Evolutionary conservation across 2,888 invertebrate species (phyloP), one percentile per base, ranked within the genome.

Genomic region (Hybos culiciformis): DNA sequence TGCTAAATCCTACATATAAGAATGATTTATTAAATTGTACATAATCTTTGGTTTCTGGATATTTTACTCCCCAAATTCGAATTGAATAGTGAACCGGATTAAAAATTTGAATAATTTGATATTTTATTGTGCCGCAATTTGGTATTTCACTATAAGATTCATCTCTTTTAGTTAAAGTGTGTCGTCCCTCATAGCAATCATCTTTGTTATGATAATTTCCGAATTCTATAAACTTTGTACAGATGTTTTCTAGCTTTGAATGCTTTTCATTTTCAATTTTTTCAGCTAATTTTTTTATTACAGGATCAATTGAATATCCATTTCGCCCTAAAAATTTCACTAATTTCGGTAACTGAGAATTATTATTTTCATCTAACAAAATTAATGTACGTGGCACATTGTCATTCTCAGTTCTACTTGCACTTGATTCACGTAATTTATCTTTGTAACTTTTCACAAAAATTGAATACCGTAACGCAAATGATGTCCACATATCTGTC

Each of bases 401-500:
- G 3, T 26, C 4, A 4, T 26, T 29, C n/a, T 29, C 5, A 3
- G n/a, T 29, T 23, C 9, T 29, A 29, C 29, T n/a, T 29, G 12
- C 12, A 29, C n/a, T 29, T n/a, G 29, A 29, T n/a, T n/a, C n/a
- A n/a, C n/a, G n/a, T 32, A 32, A 32, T 48, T 50, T 54, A 45
- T 61, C 63, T 3, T 58, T 57, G 53, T 78, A 78, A 54, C 75
- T 74, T 48, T 79, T 72, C 44, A 77, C 70, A 33, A 83, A 63
- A 18, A 77, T 74, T 1, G 77, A 72, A 56, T 84, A 82, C 46
- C 87, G 68, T 54, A 72, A 75, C 37, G 76, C 74, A 57, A 86
- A 86, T 55, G 70, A 70, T 0, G 80, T 77, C 61, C 78, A 80
- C 1, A 71, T 64, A 20, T 63, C 55, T 0, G 82, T 78, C 50